Evolutionary conservation across 2,888 invertebrate genomes (phyloP).

Genomic region (Chymomyza caudatula): DNA sequence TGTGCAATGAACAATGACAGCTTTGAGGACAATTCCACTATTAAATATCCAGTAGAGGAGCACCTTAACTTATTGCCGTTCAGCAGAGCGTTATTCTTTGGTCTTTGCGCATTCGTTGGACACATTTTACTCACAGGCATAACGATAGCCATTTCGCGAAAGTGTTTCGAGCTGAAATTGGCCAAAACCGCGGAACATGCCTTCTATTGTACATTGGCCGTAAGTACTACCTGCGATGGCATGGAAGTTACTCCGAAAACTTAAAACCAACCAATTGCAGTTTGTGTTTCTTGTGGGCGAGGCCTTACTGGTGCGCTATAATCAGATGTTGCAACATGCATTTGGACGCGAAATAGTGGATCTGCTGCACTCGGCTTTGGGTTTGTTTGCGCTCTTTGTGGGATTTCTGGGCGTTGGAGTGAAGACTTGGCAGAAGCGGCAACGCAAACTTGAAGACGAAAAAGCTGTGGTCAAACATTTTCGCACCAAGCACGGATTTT

Average conservation of each 20-base stretch:
- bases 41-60: not conserved
- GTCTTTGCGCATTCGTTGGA: constrained; percentile 50
- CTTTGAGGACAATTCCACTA: not conserved
- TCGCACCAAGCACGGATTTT: constrained; percentile 67
- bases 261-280: constrained; percentile 46
- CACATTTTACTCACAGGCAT: constrained; percentile 50
- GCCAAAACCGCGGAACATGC: constrained; percentile 75
- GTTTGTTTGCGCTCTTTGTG: constrained; percentile 62
- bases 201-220: constrained; percentile 74
- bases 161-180: constrained; percentile 69
- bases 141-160: constrained; percentile 44
- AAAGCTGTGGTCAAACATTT: constrained; percentile 67
- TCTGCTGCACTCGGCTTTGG: constrained; percentile 62
- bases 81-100: constrained; percentile 44
- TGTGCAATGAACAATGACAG: constrained; percentile 13
- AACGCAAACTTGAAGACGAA: constrained; percentile 63
- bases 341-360: constrained; percentile 49
- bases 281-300: constrained; percentile 73
- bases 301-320: constrained; percentile 70
- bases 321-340: constrained; percentile 40
- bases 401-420: constrained; percentile 66
- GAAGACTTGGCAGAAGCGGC: constrained; percentile 52
- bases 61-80: constrained; percentile 1
- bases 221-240: too few species aligned
- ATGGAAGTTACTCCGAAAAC: too few species aligned